Evolutionary conservation across 2,888 invertebrate genomes (phyloP).

Genomic region (Coenonympha arcania): DNA sequence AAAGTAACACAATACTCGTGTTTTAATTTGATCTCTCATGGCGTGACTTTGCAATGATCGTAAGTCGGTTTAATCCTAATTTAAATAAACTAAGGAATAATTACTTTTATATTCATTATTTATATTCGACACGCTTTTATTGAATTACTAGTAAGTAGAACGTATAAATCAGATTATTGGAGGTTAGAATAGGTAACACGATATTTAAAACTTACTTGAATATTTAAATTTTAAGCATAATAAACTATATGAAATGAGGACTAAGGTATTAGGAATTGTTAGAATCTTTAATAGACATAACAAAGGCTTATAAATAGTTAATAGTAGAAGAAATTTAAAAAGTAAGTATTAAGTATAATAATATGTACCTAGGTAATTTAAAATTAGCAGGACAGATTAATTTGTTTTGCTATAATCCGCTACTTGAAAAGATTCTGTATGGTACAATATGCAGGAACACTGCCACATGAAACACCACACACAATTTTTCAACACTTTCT

Average conservation of each 20-base stretch:
- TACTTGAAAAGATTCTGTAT: no score
- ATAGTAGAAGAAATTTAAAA: no score
- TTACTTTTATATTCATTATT: background rate
- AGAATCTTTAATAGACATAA: background rate
- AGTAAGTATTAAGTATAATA: no score
- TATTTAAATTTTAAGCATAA: background rate
- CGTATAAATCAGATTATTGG: background rate
- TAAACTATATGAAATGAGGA: background rate
- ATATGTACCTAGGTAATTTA: no score
- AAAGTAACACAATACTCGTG: no score
- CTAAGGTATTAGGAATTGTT: background rate
- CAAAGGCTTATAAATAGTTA: background rate
- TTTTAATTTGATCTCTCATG: no score
- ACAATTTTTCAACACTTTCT: no score
- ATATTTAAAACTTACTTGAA: background rate
- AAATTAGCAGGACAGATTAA: no score
- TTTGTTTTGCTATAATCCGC: no score
- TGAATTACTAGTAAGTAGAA: background rate
- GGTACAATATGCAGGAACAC: no score
- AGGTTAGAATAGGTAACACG: background rate
- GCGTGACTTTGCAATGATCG: no score
- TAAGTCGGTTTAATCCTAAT: background rate
- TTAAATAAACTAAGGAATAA: background rate
- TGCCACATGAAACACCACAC: no score
- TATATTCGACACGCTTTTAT: background rate